phyloP scores from a whole-genome alignment of 2,797 vertebrate genomes.

The Microchirus variegatus region DNA sequence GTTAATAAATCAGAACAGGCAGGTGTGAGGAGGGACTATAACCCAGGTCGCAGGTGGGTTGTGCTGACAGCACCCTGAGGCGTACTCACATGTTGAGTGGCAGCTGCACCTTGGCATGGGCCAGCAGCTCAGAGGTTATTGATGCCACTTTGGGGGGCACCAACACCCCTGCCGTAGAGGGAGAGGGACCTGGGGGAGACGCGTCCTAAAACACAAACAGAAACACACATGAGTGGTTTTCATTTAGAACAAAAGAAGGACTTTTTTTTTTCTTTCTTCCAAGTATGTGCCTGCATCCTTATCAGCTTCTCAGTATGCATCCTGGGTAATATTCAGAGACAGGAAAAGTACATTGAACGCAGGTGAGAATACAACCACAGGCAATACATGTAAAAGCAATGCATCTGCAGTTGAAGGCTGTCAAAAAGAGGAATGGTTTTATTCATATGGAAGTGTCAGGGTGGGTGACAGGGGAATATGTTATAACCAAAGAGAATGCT shows the following conservation, averaged over 20 bases:
- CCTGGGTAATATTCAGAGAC: conserved; percentile 23
- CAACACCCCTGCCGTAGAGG: conserved; percentile 75
- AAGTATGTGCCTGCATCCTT: conserved; percentile 16
- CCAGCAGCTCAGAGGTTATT: conserved; percentile 88
- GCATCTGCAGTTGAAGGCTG: conserved; percentile 27
- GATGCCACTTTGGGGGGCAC: conserved; percentile 87
- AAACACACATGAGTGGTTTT: conserved; percentile 17
- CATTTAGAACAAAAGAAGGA: conserved; percentile 25
- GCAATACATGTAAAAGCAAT: conserved; percentile 30
- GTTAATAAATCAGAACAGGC: conserved; percentile 7
- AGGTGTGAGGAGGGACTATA: conserved; percentile 14
- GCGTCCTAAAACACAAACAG: conserved; percentile 83
- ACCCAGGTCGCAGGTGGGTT: conserved; percentile 16
- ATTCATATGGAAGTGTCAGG: conserved; percentile 30
- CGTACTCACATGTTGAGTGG: conserved; percentile 96
- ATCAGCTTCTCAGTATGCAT: conserved; percentile 20
- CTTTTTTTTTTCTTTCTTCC: neutral
- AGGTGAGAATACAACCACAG: conserved; percentile 30
- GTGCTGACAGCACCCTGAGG: conserved; percentile 37
- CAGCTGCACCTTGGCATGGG: conserved; percentile 91
- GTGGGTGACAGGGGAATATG: conserved; percentile 8
- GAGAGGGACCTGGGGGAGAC: conserved; percentile 80
- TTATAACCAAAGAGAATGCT: conserved; percentile 17
- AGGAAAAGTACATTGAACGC: conserved; percentile 31
- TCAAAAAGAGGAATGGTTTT: conserved; percentile 35